Base-by-base conservation (phyloP, 2,113 vertebrate species). In the Charadrius vociferus region DNA sequence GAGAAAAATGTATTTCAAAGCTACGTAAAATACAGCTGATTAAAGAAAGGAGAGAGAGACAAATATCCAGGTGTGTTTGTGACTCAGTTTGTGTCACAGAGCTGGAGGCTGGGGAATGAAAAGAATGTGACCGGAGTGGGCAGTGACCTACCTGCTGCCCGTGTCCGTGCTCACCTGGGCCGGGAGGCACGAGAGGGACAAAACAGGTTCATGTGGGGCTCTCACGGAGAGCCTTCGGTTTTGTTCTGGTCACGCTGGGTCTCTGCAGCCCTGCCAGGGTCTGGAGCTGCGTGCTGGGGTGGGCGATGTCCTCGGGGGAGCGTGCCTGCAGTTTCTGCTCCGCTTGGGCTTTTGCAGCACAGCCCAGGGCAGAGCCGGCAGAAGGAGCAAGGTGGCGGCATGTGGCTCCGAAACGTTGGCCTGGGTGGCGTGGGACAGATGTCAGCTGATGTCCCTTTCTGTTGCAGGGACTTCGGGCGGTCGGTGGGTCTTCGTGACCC, bases 1-100 rank as follows among this genome's bases (percentile, higher is more conserved):
- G 84, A 94, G 81, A 86, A 84, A 91, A 79, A 82, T 97, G 96
- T 97, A 97, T 95, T 95, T 58, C 87, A 63, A 91, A 97, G 93
- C 86, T 97, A 96, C 97, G 98, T 97, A 97, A 98, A 97, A 97
- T 97, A 97, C 86, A 97, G 59, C 91, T 74, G 96, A 96, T 96
- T 92, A 77, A 94, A 96, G n/a, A 97, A 77, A 94, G 94, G 97
- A 75, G 19, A 93, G 83, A 93, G 83, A 92, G 59, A 84, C 34
- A 72, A 95, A 97, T 86, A 58, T 6, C 74, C 85, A 45, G 90
- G 91, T 94, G 93, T 93, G 96, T 81, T 93, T 89, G 92, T 91
- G 95, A 88, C 90, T 93, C 86, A 7, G 41, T 92, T 90, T 95
- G 55, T 70, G 73, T 58, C 86, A 90, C 34, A 24, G 66, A 59